Evolutionary conservation across 1,140 invertebrate genomes (phyloP).

Genomic region (Teleopsis dalmanni): DNA sequence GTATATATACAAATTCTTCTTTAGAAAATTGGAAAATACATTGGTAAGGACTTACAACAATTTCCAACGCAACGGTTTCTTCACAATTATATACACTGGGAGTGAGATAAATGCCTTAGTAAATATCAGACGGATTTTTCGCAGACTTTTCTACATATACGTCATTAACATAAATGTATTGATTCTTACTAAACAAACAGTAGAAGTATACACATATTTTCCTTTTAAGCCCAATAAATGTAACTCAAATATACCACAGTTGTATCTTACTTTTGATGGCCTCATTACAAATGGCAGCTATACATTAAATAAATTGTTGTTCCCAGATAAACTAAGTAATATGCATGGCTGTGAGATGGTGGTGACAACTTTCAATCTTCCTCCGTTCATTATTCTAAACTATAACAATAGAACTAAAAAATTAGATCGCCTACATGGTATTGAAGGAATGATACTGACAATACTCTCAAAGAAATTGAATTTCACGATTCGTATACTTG

Average conservation of each 20-base stretch:
- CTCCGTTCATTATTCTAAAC: slow-evolving; percentile 9
- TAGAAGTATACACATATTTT: slow-evolving; percentile 33
- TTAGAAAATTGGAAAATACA: no score
- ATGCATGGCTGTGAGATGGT: slow-evolving; percentile 9
- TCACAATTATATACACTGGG: slow-evolving; percentile 30
- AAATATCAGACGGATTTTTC: slow-evolving; percentile 25
- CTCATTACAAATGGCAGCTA: not conserved
- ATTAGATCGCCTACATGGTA: slow-evolving; percentile 16
- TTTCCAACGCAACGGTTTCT: slow-evolving; percentile 31
- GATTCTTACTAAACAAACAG: slow-evolving; percentile 7
- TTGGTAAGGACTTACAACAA: slow-evolving; percentile 7
- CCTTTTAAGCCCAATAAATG: slow-evolving; percentile 25
- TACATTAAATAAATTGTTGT: slow-evolving; percentile 4
- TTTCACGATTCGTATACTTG: slow-evolving; percentile 21
- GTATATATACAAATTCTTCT: no score
- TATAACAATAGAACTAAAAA: not conserved
- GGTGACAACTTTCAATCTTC: slow-evolving; percentile 3
- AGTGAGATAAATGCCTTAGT: slow-evolving; percentile 16
- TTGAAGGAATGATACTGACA: slow-evolving; percentile 25
- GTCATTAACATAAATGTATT: slow-evolving; percentile 32
- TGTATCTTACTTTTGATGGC: slow-evolving; percentile 14
- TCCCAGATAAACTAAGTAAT: slow-evolving; percentile 10
- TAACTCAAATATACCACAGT: slow-evolving; percentile 19
- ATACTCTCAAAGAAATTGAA: slow-evolving; percentile 28
- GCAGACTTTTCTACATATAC: slow-evolving; percentile 25